Base-by-base conservation (phyloP, 2,797 vertebrate genomes). In the Xenops minutus region DNA sequence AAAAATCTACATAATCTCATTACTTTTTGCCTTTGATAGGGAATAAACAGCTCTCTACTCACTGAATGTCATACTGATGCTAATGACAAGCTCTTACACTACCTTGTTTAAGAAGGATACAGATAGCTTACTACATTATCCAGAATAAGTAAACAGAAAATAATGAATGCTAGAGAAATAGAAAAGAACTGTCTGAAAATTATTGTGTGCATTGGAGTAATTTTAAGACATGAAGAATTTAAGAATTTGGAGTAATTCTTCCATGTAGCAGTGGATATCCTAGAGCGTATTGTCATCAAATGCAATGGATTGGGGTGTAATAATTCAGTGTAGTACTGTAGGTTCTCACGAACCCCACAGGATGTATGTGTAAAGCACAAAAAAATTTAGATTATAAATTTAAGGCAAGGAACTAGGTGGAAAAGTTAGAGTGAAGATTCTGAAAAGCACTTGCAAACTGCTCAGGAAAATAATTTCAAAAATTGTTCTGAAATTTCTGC, bases 361-460 rank as follows among this genome's bases (percentile, higher is more conserved):
- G 93, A 83, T 72, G 16, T 74, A 69, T 41, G 44, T 69, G 80
- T 96, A 93, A 97, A 97, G 96, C 97, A 97, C 97, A 97, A 97
- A 71, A 79, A 96, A 82, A 79, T 64, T 63, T 77, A 39, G 59
- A 44, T 86, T 58, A 79, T 75, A 59, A 86, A 79, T 0, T 36
- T 64, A 39, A 29, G 80, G 51, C 64, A 61, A 75, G 36, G 62
- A 88, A 37, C 30, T 68, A 66, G 43, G 10, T 85, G 41, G 20
- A 76, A 66, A 83, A 49, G 18, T 73, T 75, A 26, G 81, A 63
- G 39, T 59, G 55, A 73, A 72, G 72, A 44, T 77, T 92, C 74
- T 92, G 82, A 86, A 90, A 96, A 92, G 73, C 7, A 24, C 77
- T 95, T 95, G 92, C 83, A 92, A 93, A 84, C 78, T 37, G 36